phyloP scores from a whole-genome alignment of 2,113 vertebrate species.

The Bothrops jararaca region DNA sequence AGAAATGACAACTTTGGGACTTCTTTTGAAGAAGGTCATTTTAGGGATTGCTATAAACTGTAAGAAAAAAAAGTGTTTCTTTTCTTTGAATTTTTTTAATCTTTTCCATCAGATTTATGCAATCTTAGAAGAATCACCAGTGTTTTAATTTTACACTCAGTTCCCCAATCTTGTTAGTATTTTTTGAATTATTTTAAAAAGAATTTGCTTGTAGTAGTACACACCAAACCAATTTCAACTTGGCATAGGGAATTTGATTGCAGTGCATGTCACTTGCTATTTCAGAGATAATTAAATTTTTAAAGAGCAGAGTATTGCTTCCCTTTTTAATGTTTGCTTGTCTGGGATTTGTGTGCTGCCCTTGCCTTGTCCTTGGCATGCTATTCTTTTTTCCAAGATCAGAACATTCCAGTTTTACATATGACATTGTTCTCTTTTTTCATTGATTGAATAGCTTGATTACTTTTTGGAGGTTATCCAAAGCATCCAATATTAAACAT shows the following conservation, averaged over 20 bases:
- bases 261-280: neutral
- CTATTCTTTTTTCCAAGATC: neutral
- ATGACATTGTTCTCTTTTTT: neutral
- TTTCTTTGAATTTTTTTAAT: neutral
- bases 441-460: neutral
- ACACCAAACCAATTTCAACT: conserved; percentile 7
- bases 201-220: neutral
- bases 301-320: neutral
- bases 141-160: neutral
- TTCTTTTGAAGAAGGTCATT: neutral
- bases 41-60: neutral
- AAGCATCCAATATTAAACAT: neutral
- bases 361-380: neutral
- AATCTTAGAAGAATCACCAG: neutral
- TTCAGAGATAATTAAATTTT: conserved; percentile 19
- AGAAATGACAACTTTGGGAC: neutral
- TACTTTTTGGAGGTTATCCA: neutral
- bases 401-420: neutral
- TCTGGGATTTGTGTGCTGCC: conserved; percentile 3
- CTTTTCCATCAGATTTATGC: neutral
- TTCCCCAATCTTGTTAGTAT: conserved; percentile 5
- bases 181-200: conserved; percentile 29
- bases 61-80: neutral
- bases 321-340: neutral
- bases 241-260: conserved; percentile 23